phyloP scores from a whole-genome alignment of 2,888 invertebrate species.

The Uloborus plumipes region DNA sequence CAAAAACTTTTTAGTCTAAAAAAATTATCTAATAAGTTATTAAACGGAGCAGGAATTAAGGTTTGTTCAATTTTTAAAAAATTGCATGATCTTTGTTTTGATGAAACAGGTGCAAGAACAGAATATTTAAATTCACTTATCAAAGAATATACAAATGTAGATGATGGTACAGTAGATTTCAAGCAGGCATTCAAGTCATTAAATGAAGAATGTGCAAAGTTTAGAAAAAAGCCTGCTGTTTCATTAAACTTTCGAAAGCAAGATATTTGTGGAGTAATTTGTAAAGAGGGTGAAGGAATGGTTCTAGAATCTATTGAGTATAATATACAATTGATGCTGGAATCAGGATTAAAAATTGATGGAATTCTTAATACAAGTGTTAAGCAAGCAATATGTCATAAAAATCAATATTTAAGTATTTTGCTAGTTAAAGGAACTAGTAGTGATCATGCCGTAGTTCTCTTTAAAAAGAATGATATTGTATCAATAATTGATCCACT shows the following conservation, averaged over 20 bases:
- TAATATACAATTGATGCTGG: constrained; percentile 2
- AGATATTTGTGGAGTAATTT: constrained; percentile 23
- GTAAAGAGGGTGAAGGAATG: constrained; percentile 18
- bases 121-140: constrained; percentile 18
- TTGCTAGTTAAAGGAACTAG: constrained; percentile 6
- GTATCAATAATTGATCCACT: constrained; percentile 13
- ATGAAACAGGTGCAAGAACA: too few relatives aligned
- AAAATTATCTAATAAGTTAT: constrained; percentile 16
- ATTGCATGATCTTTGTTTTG: too few relatives aligned
- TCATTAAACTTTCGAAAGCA: too few relatives aligned
- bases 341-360: constrained; percentile 12
- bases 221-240: constrained; percentile 13
- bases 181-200: constrained; percentile 11
- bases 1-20: too few relatives aligned
- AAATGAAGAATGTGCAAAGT: constrained; percentile 8
- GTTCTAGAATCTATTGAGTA: constrained; percentile 16
- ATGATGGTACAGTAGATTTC: constrained; percentile 16
- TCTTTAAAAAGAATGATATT: constrained; percentile 13
- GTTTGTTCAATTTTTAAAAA: background rate
- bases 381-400: constrained; percentile 6
- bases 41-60: constrained; percentile 8
- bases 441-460: constrained; percentile 7
- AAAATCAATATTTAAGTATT: constrained; percentile 14
- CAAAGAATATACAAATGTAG: constrained; percentile 19
- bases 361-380: constrained; percentile 2